phyloP scores from a whole-genome alignment of 2,888 invertebrate genomes.

The Caenorhabditis japonica region DNA sequence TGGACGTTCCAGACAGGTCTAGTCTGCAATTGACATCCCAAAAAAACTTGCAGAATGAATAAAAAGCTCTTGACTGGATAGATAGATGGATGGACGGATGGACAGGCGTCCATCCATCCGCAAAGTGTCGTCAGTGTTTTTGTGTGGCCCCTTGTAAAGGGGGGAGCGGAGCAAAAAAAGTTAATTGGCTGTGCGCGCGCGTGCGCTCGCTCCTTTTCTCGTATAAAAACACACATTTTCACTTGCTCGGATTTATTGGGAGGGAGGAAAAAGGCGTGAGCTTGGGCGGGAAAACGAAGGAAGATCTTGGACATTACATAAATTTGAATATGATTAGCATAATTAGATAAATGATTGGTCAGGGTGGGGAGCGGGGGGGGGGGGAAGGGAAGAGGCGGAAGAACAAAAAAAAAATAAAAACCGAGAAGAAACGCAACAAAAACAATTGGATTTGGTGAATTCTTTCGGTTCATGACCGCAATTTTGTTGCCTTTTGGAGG shows the following conservation, averaged over 20 bases:
- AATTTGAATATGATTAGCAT: conserved; percentile 51
- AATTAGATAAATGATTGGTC: conserved; percentile 49
- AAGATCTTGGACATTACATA: conserved; percentile 9
- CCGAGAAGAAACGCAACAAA: conserved; percentile 8
- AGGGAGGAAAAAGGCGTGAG: conserved; percentile 6
- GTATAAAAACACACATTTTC: conserved; percentile 32
- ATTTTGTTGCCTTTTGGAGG: too few relatives aligned
- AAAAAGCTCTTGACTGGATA: too few relatives aligned
- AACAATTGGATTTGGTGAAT: too few relatives aligned
- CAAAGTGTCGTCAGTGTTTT: conserved; percentile 34
- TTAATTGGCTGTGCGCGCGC: conserved; percentile 37
- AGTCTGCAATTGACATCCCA: too few relatives aligned
- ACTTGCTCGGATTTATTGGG: conserved; percentile 31
- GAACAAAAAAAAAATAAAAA: background rate
- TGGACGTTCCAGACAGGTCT: too few relatives aligned
- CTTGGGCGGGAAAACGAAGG: conserved; percentile 14
- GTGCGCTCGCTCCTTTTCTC: conserved; percentile 15
- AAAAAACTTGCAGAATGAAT: too few relatives aligned
- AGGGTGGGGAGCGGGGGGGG: conserved; percentile 1
- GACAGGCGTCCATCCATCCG: too few relatives aligned
- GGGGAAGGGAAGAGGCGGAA: background rate
- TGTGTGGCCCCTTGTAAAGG: too few relatives aligned
- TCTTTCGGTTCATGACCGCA: too few relatives aligned
- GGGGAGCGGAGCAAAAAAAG: too few relatives aligned
- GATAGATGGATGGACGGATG: too few relatives aligned